Conservation (phyloP, 2,113 vertebrate genomes). For the Ahaetulla prasina region DNA sequence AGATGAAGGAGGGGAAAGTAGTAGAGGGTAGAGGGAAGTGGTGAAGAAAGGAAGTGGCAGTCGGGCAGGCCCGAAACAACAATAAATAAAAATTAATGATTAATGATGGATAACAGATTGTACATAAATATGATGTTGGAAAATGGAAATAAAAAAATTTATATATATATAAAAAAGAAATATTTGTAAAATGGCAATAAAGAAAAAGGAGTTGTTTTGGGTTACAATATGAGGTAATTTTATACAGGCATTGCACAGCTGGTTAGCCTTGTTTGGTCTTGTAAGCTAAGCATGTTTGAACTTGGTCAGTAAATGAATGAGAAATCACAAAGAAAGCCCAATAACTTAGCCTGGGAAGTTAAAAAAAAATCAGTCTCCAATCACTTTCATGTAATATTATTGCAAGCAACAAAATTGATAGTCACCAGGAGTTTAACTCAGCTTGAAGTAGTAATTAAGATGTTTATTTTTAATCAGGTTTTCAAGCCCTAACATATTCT, state of each 20-base stretch:
- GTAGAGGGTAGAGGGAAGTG: too few species aligned
- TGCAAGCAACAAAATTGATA: background rate
- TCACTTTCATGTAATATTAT: background rate
- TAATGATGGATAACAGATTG: too few species aligned
- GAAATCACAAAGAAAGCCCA: background rate
- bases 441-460: background rate
- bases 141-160: too few species aligned
- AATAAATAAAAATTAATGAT: too few species aligned
- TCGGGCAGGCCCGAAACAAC: too few species aligned
- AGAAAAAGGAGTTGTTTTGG: background rate
- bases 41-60: too few species aligned
- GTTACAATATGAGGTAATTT: background rate
- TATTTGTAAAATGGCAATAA: background rate
- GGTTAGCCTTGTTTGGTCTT: background rate
- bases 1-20: too few species aligned
- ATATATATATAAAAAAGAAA: too few species aligned
- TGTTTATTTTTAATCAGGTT: background rate
- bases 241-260: background rate
- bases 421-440: background rate
- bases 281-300: background rate
- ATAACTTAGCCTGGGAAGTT: background rate
- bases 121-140: too few species aligned
- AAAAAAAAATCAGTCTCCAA: background rate
- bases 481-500: background rate
- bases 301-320: background rate